phyloP scores from a whole-genome alignment of 2,113 vertebrate genomes.

The Falcunculus frontatus region DNA sequence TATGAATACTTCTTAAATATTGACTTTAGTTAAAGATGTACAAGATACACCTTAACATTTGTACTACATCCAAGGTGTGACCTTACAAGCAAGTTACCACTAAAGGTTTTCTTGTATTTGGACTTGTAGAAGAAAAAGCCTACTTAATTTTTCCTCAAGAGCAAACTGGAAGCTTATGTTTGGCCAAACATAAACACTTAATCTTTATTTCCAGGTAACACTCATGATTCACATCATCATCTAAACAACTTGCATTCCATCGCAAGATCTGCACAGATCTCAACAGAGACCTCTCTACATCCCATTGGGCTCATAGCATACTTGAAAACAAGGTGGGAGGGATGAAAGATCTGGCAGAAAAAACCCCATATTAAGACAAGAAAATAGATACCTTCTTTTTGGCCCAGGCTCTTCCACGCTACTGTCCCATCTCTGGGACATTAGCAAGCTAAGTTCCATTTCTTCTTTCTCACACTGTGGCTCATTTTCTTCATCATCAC shows the following conservation, averaged over 20 bases:
- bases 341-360: background rate
- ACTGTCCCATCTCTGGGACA: conserved; percentile 95
- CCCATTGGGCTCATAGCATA: background rate
- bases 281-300: background rate
- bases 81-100: background rate
- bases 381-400: conserved; percentile 71
- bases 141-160: background rate
- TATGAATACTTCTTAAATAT: background rate
- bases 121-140: background rate
- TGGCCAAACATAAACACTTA: background rate
- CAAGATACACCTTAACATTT: background rate
- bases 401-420: conserved; percentile 68
- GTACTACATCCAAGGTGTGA: background rate
- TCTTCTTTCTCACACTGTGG: conserved; percentile 89
- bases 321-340: background rate
- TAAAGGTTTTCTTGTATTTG: background rate
- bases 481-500: conserved; percentile 93
- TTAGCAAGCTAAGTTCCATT: conserved; percentile 89
- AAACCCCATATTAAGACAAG: background rate
- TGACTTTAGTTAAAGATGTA: background rate
- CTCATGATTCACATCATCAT: background rate
- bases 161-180: background rate
- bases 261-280: background rate
- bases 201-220: background rate
- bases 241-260: background rate